A percentile compares a stretch with the other conserved stretches of the same genome.
Evolutionary conservation across 1,140 invertebrate species (phyloP).

Genomic region (Orussus abietinus): DNA sequence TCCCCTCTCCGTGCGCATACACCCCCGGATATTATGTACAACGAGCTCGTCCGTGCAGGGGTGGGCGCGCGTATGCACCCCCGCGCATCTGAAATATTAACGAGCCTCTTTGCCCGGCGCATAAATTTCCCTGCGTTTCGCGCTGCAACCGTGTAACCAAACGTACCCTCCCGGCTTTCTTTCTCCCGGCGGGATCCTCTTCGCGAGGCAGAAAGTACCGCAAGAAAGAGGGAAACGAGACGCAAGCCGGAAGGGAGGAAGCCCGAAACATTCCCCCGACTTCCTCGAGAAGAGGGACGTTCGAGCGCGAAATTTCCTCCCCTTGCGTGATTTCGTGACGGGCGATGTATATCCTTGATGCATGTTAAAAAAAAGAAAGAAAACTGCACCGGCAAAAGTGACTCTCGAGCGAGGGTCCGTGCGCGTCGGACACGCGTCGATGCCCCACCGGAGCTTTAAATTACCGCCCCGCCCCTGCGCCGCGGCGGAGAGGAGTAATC

Average conservation of each 20-base stretch:
- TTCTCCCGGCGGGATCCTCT: background rate
- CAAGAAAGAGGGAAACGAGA: background rate
- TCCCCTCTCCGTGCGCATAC: constrained; percentile 21
- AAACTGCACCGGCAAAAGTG: too few relatives aligned
- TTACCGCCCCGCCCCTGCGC: too few relatives aligned
- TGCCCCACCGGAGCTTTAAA: too few relatives aligned
- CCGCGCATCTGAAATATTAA: constrained; percentile 31
- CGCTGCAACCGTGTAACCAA: background rate
- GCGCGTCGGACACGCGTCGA: too few relatives aligned
- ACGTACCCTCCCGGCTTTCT: constrained; percentile 3
- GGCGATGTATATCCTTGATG: too few relatives aligned
- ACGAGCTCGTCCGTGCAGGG: background rate
- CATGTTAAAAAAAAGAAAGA: too few relatives aligned
- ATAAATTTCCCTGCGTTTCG: constrained; percentile 25
- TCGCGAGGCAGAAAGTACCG: background rate
- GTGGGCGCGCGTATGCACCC: background rate
- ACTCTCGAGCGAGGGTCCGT: too few relatives aligned
- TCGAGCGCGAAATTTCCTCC: too few relatives aligned
- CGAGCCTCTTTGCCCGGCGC: constrained; percentile 15
- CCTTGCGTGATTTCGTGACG: too few relatives aligned
- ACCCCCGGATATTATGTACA: background rate
- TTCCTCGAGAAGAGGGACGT: too few relatives aligned
- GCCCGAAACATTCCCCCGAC: constrained; percentile 3
- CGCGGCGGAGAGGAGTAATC: too few relatives aligned
- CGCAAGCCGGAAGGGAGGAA: background rate